These are phyloP conservation scores for Nothobranchius kuhntae DNA, from an alignment of 2,113 vertebrate species.

Conservation along the genomic window DNA sequence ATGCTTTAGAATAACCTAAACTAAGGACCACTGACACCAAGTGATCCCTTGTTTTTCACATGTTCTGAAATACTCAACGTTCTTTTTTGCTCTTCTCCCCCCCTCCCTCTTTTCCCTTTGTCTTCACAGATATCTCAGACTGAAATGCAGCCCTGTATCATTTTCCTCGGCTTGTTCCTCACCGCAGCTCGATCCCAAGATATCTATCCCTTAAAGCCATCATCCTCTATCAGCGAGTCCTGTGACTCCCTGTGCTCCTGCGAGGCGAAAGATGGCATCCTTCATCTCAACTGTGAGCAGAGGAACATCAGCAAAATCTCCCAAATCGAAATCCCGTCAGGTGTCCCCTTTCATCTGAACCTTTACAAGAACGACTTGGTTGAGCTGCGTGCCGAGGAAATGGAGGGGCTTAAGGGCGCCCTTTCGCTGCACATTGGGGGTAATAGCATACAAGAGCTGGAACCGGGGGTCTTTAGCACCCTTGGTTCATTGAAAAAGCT, in stretches of 20 bases:
- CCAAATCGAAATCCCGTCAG: constrained; percentile 88
- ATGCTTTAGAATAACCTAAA: no score
- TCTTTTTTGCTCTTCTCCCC: constrained; percentile 16
- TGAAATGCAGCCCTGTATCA: constrained; percentile 87
- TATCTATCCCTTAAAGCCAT: constrained; percentile 75
- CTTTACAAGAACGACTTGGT: constrained; percentile 92
- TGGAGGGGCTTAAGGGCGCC: constrained; percentile 87
- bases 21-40: no score
- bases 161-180: constrained; percentile 81
- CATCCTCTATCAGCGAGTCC: constrained; percentile 76
- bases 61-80: constrained; percentile 22
- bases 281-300: constrained; percentile 92
- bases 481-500: constrained; percentile 91
- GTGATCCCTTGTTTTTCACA: neutral
- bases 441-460: constrained; percentile 95
- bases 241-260: constrained; percentile 90
- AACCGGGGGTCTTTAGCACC: constrained; percentile 90
- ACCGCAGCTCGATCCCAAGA: constrained; percentile 76
- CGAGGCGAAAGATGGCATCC: constrained; percentile 88
- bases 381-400: constrained; percentile 84
- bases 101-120: constrained; percentile 19
- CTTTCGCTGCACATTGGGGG: constrained; percentile 92
- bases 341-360: constrained; percentile 90
- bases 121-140: constrained; percentile 66
- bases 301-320: constrained; percentile 89